Evolutionary conservation across 2,888 invertebrate species (phyloP).

Genomic region (Acronicta leporina): DNA sequence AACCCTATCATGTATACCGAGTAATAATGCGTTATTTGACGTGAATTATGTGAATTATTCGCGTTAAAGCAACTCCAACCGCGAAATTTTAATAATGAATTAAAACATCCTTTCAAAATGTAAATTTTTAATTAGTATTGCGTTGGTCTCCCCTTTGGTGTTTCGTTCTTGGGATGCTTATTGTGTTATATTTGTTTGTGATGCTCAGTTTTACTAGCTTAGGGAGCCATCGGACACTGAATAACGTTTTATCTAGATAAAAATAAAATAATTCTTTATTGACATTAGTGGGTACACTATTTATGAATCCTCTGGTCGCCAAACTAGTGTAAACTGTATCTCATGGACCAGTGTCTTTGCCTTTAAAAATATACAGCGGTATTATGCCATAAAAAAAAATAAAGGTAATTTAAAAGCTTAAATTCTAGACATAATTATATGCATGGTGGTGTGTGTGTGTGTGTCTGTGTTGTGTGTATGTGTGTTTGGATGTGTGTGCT

Average conservation of each 20-base stretch:
- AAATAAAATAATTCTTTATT: no score
- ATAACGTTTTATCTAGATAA: neutral
- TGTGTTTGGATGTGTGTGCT: no score
- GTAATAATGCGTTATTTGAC: conserved; percentile 74
- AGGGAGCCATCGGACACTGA: conserved; percentile 8
- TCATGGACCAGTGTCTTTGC: no score
- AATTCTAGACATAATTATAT: no score
- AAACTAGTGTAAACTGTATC: no score
- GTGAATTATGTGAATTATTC: conserved; percentile 78
- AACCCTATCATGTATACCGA: conserved; percentile 45
- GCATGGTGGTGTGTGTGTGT: no score
- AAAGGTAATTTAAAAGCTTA: no score
- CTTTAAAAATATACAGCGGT: no score
- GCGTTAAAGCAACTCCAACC: conserved; percentile 77
- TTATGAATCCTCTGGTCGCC: no score
- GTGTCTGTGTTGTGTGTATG: no score
- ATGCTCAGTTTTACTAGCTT: conserved; percentile 21
- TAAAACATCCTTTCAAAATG: conserved; percentile 85
- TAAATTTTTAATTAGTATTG: conserved; percentile 85
- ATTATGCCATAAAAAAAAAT: no score
- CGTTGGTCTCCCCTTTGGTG: conserved; percentile 57
- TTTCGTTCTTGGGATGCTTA: conserved; percentile 47
- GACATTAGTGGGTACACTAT: no score
- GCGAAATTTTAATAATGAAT: conserved; percentile 87
- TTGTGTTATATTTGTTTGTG: conserved; percentile 43